Percentiles rank a stretch among this genome's conserved stretches.
Conservation (phyloP, 2,797 vertebrate genomes). For the Sarcophilus harrisii region DNA sequence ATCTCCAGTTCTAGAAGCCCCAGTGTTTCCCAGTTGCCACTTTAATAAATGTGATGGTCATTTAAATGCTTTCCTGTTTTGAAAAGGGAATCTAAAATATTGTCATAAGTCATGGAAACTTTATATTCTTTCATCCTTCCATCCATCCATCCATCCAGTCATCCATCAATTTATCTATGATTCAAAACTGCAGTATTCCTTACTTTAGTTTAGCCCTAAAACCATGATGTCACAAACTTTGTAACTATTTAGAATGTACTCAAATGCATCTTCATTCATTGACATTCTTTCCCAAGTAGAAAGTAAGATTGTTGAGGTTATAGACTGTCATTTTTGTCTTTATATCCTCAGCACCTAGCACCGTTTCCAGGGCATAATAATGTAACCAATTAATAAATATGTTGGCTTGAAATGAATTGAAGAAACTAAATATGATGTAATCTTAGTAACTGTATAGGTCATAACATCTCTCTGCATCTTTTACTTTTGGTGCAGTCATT, state of each 20-base stretch:
- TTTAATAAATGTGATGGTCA: neutral
- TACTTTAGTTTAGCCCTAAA: neutral
- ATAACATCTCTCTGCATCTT: neutral
- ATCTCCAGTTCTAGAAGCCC: neutral
- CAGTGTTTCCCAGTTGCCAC: neutral
- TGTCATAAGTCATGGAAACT: neutral
- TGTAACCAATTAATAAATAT: neutral
- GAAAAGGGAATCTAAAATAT: neutral
- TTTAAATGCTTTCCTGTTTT: neutral
- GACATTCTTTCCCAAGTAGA: neutral
- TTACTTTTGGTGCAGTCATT: neutral
- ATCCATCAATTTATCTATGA: neutral
- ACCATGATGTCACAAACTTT: neutral
- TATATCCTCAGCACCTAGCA: neutral
- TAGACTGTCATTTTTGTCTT: neutral
- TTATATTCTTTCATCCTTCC: neutral
- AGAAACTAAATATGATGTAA: neutral
- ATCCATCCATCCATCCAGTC: neutral
- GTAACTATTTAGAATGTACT: neutral
- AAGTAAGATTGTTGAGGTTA: neutral
- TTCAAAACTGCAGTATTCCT: neutral
- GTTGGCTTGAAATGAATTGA: neutral
- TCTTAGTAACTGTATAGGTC: neutral
- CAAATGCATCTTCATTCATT: neutral
- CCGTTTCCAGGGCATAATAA: neutral